These are phyloP conservation scores for Pempheris klunzingeri DNA, from an alignment of 2,797 vertebrate genomes.

Conservation along the genomic window DNA sequence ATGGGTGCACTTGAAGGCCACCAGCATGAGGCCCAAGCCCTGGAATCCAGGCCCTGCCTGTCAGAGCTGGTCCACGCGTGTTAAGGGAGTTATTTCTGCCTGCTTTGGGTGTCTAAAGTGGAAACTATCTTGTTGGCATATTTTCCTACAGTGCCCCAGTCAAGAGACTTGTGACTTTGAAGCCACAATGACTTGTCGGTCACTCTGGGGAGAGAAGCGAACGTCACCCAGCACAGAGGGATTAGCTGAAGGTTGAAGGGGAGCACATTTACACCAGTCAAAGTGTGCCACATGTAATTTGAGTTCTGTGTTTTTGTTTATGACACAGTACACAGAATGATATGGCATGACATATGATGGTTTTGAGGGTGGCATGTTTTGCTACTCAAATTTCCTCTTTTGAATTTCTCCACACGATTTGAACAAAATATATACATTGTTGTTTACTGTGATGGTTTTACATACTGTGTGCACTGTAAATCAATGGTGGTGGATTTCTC, in stretches of 20 bases:
- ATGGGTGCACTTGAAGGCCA: slow-evolving; percentile 1
- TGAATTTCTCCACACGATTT: not conserved
- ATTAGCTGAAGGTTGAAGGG: slow-evolving; percentile 57
- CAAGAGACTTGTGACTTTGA: slow-evolving; percentile 75
- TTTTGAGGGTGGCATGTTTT: not conserved
- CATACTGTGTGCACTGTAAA: not conserved
- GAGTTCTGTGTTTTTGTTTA: slow-evolving; percentile 15
- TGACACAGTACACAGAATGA: too few relatives aligned
- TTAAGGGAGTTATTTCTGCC: slow-evolving; percentile 68
- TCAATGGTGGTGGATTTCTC: not conserved
- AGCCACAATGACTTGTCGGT: slow-evolving; percentile 52
- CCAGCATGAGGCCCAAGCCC: slow-evolving; percentile 15
- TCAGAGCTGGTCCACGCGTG: slow-evolving; percentile 47
- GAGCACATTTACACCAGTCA: slow-evolving; percentile 14
- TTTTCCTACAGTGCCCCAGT: slow-evolving; percentile 78
- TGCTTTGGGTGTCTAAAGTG: slow-evolving; percentile 66
- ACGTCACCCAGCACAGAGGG: slow-evolving; percentile 42
- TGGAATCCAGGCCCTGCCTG: slow-evolving; percentile 59
- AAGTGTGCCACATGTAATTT: slow-evolving; percentile 11
- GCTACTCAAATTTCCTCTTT: not conserved
- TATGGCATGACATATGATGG: too few relatives aligned
- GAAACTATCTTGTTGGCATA: slow-evolving; percentile 81
- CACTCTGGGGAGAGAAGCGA: slow-evolving; percentile 26
- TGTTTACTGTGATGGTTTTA: not conserved
- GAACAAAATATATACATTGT: not conserved